phyloP scores from a whole-genome alignment of 2,113 vertebrate genomes.

The Neoarius graeffei region DNA sequence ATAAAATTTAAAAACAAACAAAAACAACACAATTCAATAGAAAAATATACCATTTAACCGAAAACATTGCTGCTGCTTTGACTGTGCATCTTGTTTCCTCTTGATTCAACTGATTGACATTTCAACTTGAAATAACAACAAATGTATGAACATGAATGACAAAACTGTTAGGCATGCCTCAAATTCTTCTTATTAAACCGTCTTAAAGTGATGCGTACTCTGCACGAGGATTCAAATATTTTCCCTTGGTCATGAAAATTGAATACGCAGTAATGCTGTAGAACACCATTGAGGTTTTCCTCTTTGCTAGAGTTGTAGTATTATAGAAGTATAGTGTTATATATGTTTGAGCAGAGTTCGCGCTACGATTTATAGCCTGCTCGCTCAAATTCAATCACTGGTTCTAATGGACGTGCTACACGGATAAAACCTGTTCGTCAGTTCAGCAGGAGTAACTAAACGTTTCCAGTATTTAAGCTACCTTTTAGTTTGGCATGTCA shows the following conservation, averaged over 20 bases:
- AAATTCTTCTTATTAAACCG: not conserved
- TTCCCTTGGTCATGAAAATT: not conserved
- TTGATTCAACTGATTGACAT: not conserved
- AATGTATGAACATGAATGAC: constrained; percentile 3
- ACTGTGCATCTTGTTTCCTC: not conserved
- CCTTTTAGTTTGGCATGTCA: not conserved
- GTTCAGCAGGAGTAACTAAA: constrained; percentile 7
- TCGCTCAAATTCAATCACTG: not conserved
- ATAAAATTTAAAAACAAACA: not conserved
- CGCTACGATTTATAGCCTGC: not conserved
- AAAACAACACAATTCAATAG: not conserved
- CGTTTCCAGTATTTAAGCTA: not conserved
- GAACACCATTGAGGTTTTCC: not conserved
- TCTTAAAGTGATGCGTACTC: constrained; percentile 3
- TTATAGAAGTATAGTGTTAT: not conserved
- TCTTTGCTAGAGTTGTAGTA: not conserved
- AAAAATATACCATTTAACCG: constrained; percentile 6
- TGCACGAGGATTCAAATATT: constrained; percentile 1
- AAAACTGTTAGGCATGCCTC: not conserved
- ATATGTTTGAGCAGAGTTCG: not conserved
- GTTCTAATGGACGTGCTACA: not conserved
- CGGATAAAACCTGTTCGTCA: not conserved
- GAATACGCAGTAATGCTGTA: not conserved
- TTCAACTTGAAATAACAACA: not conserved
- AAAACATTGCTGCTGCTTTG: constrained; percentile 9